Conservation (phyloP, 1,140 invertebrate species). For the Cydia fagiglandana region DNA sequence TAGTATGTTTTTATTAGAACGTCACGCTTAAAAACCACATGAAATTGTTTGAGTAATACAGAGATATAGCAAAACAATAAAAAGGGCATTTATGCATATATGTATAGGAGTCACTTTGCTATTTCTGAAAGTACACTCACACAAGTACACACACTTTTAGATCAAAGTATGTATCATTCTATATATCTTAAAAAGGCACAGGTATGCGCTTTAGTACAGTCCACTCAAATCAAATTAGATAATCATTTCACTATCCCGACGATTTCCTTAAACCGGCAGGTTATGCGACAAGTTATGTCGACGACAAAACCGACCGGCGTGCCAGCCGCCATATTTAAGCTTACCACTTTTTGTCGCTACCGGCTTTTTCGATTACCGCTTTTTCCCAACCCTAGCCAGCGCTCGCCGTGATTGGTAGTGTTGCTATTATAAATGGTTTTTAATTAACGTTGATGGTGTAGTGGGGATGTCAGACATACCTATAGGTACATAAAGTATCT, state of each 20-base stretch:
- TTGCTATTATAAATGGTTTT: constrained; percentile 15
- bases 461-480: constrained; percentile 1
- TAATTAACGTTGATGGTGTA: constrained; percentile 4
- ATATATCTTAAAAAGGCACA: neutral
- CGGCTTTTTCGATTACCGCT: constrained; percentile 5
- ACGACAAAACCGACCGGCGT: constrained; percentile 9
- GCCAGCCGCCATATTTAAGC: neutral
- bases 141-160: too few relatives aligned
- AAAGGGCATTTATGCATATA: too few relatives aligned
- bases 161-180: neutral
- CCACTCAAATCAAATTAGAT: constrained; percentile 14
- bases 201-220: neutral
- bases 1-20: too few relatives aligned
- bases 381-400: constrained; percentile 11
- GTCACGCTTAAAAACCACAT: too few relatives aligned
- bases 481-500: neutral
- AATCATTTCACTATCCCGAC: constrained; percentile 10
- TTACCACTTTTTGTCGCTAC: neutral
- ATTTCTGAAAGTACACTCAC: neutral
- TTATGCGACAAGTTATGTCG: constrained; percentile 18
- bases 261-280: constrained; percentile 10
- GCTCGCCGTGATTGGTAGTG: constrained; percentile 15
- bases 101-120: too few relatives aligned
- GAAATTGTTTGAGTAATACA: too few relatives aligned
- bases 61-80: too few relatives aligned